Conservation (phyloP, 2,113 vertebrate species). For the Dasyornis broadbenti region DNA sequence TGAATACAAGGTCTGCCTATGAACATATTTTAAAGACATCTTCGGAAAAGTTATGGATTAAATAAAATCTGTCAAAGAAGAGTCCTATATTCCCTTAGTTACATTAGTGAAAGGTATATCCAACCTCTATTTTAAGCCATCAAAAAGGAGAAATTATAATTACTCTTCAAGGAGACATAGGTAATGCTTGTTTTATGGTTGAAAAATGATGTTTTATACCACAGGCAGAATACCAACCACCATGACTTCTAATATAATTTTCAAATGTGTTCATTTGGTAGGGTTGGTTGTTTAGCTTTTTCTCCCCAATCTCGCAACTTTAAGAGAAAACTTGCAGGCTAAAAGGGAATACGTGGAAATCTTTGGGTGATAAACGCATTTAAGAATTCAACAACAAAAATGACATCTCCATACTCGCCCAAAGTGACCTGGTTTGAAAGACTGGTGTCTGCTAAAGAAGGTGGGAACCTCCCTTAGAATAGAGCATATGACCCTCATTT, state of each 20-base stretch:
- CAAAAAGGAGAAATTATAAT: not conserved
- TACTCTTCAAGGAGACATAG: not conserved
- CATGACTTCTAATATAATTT: not conserved
- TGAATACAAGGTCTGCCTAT: not conserved
- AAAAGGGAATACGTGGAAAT: not conserved
- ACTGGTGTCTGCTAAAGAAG: too few relatives aligned
- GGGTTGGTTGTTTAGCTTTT: accelerated
- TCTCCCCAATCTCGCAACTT: not conserved
- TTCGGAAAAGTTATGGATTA: not conserved
- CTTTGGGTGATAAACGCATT: not conserved
- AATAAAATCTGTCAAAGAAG: not conserved
- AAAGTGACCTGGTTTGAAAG: too few relatives aligned
- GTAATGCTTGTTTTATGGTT: not conserved
- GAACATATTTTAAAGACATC: not conserved
- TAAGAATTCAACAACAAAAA: not conserved
- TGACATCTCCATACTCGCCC: accelerated
- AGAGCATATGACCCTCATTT: too few relatives aligned
- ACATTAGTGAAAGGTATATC: not conserved
- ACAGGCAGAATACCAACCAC: not conserved
- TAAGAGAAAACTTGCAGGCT: not conserved
- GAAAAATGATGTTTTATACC: not conserved
- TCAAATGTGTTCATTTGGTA: not conserved
- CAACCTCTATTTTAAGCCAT: not conserved
- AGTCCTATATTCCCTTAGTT: not conserved
- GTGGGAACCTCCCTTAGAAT: too few relatives aligned